phyloP scores from a whole-genome alignment of 2,113 vertebrate species.

The Diadophis punctatus region DNA sequence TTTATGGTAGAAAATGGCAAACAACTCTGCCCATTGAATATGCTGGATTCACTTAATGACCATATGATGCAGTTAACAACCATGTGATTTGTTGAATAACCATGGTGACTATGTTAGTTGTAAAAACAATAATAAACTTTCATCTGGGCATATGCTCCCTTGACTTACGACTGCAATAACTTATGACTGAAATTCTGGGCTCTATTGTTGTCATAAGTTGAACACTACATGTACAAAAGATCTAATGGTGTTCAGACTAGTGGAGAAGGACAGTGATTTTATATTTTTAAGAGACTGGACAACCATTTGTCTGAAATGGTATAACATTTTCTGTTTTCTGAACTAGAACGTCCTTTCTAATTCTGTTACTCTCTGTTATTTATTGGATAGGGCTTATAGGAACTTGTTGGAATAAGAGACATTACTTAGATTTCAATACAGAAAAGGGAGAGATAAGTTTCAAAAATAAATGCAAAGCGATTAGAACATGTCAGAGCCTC shows the following conservation, averaged over 20 bases:
- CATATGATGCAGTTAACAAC: not conserved
- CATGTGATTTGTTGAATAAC: not conserved
- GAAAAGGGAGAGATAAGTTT: not conserved
- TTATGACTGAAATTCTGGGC: not conserved
- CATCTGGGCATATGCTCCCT: not conserved
- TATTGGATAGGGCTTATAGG: not conserved
- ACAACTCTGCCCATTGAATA: no score
- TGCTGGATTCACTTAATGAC: not conserved
- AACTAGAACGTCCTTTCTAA: not conserved
- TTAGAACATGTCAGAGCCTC: not conserved
- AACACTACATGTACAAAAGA: not conserved
- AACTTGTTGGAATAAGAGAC: not conserved
- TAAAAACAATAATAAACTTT: not conserved
- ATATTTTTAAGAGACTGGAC: not conserved
- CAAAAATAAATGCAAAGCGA: not conserved
- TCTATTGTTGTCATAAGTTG: not conserved
- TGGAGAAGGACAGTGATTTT: not conserved
- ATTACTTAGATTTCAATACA: not conserved
- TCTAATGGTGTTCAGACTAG: not conserved
- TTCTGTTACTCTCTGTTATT: not conserved
- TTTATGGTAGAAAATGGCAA: no score
- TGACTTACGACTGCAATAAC: not conserved
- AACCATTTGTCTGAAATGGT: not conserved
- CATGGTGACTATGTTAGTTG: not conserved
- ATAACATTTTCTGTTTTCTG: not conserved